Evolutionary conservation across 2,888 invertebrate genomes (phyloP).

Genomic region (Unio delphinus): DNA sequence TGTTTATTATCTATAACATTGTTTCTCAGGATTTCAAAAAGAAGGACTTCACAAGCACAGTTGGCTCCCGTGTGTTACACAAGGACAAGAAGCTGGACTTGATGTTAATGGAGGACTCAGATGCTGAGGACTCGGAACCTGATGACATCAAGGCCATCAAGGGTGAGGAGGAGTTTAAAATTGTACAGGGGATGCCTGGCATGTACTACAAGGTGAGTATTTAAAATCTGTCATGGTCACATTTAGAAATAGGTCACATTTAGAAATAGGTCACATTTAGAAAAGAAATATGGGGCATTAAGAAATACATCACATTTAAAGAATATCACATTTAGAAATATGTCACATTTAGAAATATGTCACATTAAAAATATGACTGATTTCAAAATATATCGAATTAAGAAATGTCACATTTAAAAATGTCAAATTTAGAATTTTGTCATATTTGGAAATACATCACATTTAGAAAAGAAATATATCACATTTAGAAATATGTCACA

Average conservation of each 20-base stretch:
- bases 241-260: too few species aligned
- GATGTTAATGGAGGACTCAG: constrained; percentile 42
- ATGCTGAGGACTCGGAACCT: constrained; percentile 40
- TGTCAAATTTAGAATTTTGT: too few species aligned
- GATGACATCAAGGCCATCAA: constrained; percentile 48
- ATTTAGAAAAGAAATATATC: too few species aligned
- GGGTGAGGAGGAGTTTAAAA: constrained; percentile 57
- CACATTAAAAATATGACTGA: too few species aligned
- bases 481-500: too few species aligned
- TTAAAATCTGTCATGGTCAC: neutral
- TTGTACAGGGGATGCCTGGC: constrained; percentile 64
- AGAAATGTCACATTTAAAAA: too few species aligned
- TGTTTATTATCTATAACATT: neutral
- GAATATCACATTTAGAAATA: too few species aligned
- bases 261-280: neutral
- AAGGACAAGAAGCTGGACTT: constrained; percentile 55
- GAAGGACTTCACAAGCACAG: constrained; percentile 44
- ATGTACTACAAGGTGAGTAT: constrained; percentile 66
- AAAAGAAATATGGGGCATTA: too few species aligned
- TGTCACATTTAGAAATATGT: too few species aligned
- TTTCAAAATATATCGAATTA: too few species aligned
- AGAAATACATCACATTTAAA: too few species aligned
- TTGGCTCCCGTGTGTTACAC: constrained; percentile 55
- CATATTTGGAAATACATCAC: too few species aligned
- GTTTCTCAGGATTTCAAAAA: constrained; percentile 18